phyloP scores from a whole-genome alignment of 1,140 invertebrate genomes.

The Philotrypesis tridentata region DNA sequence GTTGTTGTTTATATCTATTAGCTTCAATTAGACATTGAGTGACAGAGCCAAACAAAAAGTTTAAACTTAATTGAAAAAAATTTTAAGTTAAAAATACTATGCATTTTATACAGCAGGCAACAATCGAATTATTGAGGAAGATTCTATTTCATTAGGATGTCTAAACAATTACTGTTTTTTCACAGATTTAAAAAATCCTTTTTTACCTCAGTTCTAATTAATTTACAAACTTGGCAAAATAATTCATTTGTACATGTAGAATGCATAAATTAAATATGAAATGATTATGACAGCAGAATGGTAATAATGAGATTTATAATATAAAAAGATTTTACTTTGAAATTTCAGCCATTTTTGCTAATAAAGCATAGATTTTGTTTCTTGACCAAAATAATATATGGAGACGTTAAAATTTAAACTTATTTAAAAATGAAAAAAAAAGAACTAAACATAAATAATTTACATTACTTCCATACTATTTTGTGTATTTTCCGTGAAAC shows the following conservation, averaged over 20 bases:
- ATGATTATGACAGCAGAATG: constrained; percentile 35
- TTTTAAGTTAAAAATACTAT: not conserved
- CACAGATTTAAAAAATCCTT: constrained; percentile 23
- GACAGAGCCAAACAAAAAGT: no score
- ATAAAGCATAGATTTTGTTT: constrained; percentile 18
- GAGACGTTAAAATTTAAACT: constrained; percentile 32
- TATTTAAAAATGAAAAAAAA: constrained; percentile 37
- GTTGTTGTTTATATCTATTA: no score
- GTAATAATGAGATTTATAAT: constrained; percentile 19
- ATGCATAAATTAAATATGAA: constrained; percentile 47
- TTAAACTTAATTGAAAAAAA: no score
- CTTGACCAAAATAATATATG: constrained; percentile 41
- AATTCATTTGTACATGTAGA: constrained; percentile 41
- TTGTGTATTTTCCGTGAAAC: constrained; percentile 70
- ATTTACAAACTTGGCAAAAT: constrained; percentile 29
- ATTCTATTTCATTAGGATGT: not conserved
- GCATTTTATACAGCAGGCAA: not conserved
- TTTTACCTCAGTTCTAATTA: constrained; percentile 32
- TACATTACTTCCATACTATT: constrained; percentile 74
- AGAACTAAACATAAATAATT: constrained; percentile 17
- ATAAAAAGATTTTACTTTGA: constrained; percentile 7
- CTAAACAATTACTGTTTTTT: constrained; percentile 4
- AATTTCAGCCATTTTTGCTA: constrained; percentile 16
- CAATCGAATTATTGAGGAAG: not conserved
- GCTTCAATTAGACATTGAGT: no score